Evolutionary conservation across 2,113 vertebrate genomes (phyloP).

Genomic region (Austrofundulus limnaeus): DNA sequence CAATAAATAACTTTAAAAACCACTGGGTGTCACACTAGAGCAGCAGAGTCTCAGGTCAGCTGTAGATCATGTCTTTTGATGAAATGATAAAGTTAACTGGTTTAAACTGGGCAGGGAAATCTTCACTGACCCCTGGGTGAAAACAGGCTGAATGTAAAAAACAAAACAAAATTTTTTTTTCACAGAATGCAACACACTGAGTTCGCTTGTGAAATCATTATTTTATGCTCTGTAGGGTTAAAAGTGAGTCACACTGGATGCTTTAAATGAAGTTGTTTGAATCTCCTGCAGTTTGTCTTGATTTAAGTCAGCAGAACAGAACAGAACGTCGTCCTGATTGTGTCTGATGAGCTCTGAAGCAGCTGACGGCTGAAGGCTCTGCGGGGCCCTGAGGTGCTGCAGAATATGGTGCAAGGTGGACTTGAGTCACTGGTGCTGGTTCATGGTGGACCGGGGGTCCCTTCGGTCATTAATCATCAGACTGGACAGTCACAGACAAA

Average conservation of each 20-base stretch:
- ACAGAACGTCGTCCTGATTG: neutral
- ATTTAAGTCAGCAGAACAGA: neutral
- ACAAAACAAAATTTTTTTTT: no score
- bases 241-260: neutral
- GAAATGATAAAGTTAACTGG: no score
- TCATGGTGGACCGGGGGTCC: constrained; percentile 71
- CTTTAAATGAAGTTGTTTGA: neutral
- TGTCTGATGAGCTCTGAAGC: constrained; percentile 4
- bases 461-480: constrained; percentile 93
- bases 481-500: constrained; percentile 78
- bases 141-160: no score
- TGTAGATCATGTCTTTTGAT: no score
- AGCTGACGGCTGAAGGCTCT: constrained; percentile 4
- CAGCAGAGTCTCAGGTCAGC: no score
- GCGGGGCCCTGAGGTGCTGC: constrained; percentile 49
- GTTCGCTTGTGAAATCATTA: no score
- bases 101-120: no score
- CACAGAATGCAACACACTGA: no score
- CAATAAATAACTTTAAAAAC: no score
- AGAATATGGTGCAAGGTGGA: constrained; percentile 59
- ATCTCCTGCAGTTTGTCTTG: neutral
- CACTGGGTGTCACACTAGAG: no score
- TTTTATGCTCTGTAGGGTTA: no score
- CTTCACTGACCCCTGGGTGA: no score
- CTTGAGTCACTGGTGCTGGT: constrained; percentile 67